phyloP scores from a whole-genome alignment of 2,113 vertebrate species.

The Lethenteron reissneri region DNA sequence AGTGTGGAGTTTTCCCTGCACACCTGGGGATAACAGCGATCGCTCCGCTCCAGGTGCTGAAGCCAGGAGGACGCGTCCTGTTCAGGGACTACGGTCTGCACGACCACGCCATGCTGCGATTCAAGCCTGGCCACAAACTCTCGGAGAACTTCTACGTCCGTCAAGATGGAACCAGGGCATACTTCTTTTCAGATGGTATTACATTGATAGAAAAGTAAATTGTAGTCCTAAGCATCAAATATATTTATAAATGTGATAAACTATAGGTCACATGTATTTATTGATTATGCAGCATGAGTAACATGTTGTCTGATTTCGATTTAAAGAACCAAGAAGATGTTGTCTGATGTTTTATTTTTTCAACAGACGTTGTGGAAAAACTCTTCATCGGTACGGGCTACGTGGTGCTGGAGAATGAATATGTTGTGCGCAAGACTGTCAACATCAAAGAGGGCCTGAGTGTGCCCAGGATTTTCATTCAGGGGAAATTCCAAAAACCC shows the following conservation, averaged over 20 bases:
- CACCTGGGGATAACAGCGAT: neutral
- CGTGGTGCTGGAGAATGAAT: constrained; percentile 37
- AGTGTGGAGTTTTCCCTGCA: neutral
- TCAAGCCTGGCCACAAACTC: constrained; percentile 64
- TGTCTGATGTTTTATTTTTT: constrained; percentile 7
- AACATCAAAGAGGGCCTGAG: constrained; percentile 74
- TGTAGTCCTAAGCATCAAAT: neutral
- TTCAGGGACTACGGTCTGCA: constrained; percentile 81
- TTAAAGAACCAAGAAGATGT: neutral
- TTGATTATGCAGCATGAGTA: neutral
- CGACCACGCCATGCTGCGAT: constrained; percentile 80
- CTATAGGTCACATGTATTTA: neutral
- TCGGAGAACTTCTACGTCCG: constrained; percentile 81
- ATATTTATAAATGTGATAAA: neutral
- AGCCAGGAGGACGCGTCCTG: constrained; percentile 48
- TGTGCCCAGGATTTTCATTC: constrained; percentile 69
- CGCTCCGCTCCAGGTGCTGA: constrained; percentile 37
- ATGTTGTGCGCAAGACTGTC: constrained; percentile 64
- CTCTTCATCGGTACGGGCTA: constrained; percentile 43
- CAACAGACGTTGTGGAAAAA: constrained; percentile 42
- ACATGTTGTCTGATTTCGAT: neutral
- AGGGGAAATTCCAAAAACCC: constrained; percentile 63
- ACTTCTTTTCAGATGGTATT: constrained; percentile 54
- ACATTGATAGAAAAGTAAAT: neutral
- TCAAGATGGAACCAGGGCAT: constrained; percentile 78